Evolutionary conservation across 1,140 invertebrate species (phyloP).

Genomic region (Leucophenga varia): DNA sequence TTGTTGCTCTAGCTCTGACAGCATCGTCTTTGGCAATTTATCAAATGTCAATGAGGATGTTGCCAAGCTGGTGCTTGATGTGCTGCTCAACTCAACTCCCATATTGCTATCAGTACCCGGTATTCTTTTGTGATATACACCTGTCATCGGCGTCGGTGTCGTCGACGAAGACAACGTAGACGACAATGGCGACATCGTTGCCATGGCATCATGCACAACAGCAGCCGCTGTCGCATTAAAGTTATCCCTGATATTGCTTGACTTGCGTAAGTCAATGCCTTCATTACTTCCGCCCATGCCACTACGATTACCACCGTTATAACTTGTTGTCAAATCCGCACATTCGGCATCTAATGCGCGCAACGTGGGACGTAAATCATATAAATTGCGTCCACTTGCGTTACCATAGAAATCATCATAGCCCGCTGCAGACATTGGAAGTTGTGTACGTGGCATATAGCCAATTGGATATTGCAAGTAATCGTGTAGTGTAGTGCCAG

Average conservation of each 20-base stretch:
- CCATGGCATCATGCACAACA: not conserved
- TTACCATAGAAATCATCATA: constrained; percentile 33
- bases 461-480: constrained; percentile 24
- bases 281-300: too few species aligned
- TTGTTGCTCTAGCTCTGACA: constrained; percentile 7
- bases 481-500: not conserved
- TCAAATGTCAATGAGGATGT: constrained; percentile 51
- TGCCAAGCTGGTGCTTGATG: constrained; percentile 39
- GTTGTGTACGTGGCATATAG: not conserved
- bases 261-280: constrained; percentile 38
- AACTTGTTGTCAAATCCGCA: constrained; percentile 44
- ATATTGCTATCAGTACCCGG: constrained; percentile 4
- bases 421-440: constrained; percentile 17
- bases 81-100: constrained; percentile 36
- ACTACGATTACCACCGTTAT: too few species aligned
- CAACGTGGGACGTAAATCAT: constrained; percentile 43
- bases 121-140: constrained; percentile 31
- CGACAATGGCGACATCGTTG: constrained; percentile 1
- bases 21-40: constrained; percentile 48
- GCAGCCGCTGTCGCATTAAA: constrained; percentile 14
- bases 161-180: too few species aligned
- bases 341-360: constrained; percentile 46
- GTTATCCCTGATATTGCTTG: too few species aligned
- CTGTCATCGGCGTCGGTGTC: constrained; percentile 24
- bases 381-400: constrained; percentile 20